phyloP scores from a whole-genome alignment of 1,140 invertebrate species.

The Macrobrachium nipponense region DNA sequence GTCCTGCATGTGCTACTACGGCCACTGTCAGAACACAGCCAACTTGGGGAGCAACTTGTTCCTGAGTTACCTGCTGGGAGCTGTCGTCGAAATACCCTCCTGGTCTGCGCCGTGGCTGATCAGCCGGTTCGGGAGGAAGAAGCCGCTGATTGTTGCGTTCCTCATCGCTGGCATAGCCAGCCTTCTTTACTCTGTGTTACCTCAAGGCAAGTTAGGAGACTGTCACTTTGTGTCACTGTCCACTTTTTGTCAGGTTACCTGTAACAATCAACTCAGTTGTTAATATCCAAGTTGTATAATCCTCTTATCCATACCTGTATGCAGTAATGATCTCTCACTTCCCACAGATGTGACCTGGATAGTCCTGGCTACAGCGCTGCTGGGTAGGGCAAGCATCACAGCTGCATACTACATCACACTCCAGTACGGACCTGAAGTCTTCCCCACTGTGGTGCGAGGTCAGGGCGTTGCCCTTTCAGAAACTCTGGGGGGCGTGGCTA shows the following conservation, averaged over 20 bases:
- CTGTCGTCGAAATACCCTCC: conserved; percentile 65
- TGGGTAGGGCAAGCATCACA: conserved; percentile 85
- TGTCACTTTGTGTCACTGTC: background rate
- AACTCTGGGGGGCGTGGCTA: conserved; percentile 61
- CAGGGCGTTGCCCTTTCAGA: conserved; percentile 63
- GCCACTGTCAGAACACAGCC: conserved; percentile 65
- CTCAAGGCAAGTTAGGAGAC: conserved; percentile 15
- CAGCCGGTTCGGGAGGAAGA: conserved; percentile 54
- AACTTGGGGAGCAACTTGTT: conserved; percentile 60
- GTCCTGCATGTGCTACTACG: conserved; percentile 64
- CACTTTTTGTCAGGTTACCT: background rate
- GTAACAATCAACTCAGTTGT: too few species aligned
- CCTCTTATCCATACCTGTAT: too few species aligned
- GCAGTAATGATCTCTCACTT: background rate
- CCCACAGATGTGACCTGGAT: conserved; percentile 28
- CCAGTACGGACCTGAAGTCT: conserved; percentile 86
- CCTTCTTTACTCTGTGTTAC: conserved; percentile 48
- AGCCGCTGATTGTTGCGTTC: conserved; percentile 50
- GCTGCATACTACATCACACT: conserved; percentile 90
- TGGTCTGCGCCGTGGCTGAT: conserved; percentile 63
- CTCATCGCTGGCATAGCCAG: conserved; percentile 46
- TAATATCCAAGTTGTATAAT: background rate
- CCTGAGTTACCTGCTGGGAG: conserved; percentile 65
- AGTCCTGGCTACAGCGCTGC: conserved; percentile 74
- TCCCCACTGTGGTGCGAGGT: conserved; percentile 82